Conservation (phyloP, 2,113 vertebrate species). For the Callorhinus ursinus region DNA sequence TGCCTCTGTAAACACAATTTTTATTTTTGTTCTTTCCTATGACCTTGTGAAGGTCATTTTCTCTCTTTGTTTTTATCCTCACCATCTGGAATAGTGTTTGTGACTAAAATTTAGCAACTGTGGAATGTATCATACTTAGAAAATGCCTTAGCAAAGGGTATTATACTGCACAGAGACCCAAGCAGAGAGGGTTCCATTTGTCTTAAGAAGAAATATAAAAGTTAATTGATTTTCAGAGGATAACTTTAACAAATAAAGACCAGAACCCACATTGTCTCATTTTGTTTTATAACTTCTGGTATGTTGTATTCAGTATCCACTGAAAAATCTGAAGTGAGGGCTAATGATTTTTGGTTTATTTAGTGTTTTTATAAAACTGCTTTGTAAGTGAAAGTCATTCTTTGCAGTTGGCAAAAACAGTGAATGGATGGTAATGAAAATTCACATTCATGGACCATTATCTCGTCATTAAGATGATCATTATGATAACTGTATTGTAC, state of each 20-base stretch:
- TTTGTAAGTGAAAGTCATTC: not conserved
- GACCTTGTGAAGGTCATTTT: not conserved
- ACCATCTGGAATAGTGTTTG: not conserved
- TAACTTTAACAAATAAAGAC: constrained; percentile 20
- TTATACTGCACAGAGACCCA: not conserved
- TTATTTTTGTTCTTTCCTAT: not conserved
- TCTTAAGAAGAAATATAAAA: constrained; percentile 31
- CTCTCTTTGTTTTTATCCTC: constrained; percentile 6
- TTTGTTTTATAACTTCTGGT: not conserved
- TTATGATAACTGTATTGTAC: not conserved
- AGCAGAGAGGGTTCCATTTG: not conserved
- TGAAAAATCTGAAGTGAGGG: not conserved
- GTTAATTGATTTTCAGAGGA: constrained; percentile 25
- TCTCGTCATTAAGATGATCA: constrained; percentile 29
- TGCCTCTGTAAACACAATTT: not conserved
- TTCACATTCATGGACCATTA: constrained; percentile 15
- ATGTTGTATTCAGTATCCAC: not conserved
- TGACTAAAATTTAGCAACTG: constrained; percentile 2
- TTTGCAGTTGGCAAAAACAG: constrained; percentile 20
- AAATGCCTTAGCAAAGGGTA: not conserved
- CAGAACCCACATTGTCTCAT: not conserved
- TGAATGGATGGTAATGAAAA: constrained; percentile 13
- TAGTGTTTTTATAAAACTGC: not conserved
- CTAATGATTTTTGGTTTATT: constrained; percentile 33
- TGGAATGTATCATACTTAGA: not conserved